Percentiles rank a stretch among this genome's conserved stretches.
phyloP scores from a whole-genome alignment of 2,113 vertebrate species.

The Barbus barbus region DNA sequence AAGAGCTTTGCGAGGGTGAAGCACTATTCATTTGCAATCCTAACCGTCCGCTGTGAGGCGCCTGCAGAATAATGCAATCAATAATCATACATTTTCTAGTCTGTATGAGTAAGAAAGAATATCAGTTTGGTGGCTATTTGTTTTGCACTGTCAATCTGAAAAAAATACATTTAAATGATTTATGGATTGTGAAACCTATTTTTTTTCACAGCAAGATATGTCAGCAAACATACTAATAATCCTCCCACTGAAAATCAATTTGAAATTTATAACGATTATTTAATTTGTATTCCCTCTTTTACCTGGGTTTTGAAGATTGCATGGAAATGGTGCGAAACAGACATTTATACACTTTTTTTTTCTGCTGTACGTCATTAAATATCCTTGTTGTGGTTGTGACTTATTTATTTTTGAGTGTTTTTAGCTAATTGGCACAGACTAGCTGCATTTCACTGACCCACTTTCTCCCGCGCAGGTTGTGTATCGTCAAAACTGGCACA shows the following conservation, averaged over 20 bases:
- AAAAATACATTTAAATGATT: slow-evolving; percentile 45
- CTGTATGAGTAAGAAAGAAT: slow-evolving; percentile 39
- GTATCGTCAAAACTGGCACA: slow-evolving; percentile 82
- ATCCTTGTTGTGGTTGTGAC: background rate
- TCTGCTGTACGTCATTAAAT: background rate
- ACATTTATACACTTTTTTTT: background rate
- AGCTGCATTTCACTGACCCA: background rate
- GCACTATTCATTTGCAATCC: slow-evolving; percentile 55
- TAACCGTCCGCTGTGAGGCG: slow-evolving; percentile 37
- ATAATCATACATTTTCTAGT: slow-evolving; percentile 49
- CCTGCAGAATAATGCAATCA: slow-evolving; percentile 49
- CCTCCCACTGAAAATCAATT: slow-evolving; percentile 31
- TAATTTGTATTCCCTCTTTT: slow-evolving; percentile 1
- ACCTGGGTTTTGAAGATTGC: background rate
- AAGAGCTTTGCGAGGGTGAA: slow-evolving; percentile 15
- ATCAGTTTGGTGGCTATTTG: slow-evolving; percentile 41
- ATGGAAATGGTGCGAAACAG: background rate
- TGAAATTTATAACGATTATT: slow-evolving; percentile 26
- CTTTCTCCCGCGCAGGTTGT: slow-evolving; percentile 72
- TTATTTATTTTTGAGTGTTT: background rate
- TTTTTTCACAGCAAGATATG: background rate
- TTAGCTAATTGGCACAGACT: background rate
- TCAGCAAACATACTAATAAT: slow-evolving; percentile 34
- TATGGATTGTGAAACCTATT: slow-evolving; percentile 44
- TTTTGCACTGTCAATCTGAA: slow-evolving; percentile 36